phyloP scores from a whole-genome alignment of 2,797 vertebrate species.

The Dermochelys coriacea region DNA sequence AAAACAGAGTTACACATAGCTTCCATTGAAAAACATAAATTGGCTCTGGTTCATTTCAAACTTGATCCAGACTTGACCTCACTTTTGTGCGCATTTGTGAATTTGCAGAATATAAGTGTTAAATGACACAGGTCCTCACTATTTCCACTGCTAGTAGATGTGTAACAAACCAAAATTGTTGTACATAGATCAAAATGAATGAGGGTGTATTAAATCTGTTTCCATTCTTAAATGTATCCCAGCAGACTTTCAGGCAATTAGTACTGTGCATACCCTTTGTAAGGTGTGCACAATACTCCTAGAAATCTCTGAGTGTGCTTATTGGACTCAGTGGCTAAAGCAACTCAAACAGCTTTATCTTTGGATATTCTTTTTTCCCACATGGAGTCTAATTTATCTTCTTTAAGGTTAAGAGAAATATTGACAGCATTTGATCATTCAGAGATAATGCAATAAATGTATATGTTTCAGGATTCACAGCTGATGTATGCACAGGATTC shows the following conservation, averaged over 20 bases:
- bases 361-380: background rate
- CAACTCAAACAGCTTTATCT: background rate
- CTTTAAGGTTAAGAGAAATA: background rate
- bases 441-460: background rate
- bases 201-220: background rate
- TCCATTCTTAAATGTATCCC: background rate
- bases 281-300: background rate
- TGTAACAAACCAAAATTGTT: background rate
- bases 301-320: background rate
- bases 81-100: background rate
- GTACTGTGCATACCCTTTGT: background rate
- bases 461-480: background rate
- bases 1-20: slow-evolving; percentile 51
- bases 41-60: slow-evolving; percentile 53
- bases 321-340: background rate
- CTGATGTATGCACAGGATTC: background rate
- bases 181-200: slow-evolving; percentile 1
- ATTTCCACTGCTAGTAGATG: slow-evolving; percentile 35
- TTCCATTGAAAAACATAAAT: slow-evolving; percentile 38
- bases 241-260: background rate
- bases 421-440: background rate
- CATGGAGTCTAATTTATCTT: background rate
- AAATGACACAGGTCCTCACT: slow-evolving; percentile 24
- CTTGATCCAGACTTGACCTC: slow-evolving; percentile 47
- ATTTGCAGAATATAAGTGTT: slow-evolving; percentile 21